phyloP scores from a whole-genome alignment of 1,140 invertebrate species.

The Drosophila teissieri region DNA sequence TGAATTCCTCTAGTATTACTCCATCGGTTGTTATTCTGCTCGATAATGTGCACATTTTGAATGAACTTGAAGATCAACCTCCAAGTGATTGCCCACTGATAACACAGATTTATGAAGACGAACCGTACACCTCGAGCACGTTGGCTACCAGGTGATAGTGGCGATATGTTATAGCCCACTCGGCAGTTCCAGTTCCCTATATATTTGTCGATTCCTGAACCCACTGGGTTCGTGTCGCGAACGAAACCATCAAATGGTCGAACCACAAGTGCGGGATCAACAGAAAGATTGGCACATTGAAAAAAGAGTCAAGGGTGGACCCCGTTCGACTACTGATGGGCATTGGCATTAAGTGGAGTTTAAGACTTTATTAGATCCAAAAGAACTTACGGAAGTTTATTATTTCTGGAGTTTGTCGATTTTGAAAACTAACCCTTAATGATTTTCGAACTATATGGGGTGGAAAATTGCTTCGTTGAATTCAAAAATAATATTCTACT shows the following conservation, averaged over 20 bases:
- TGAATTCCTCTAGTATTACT: not conserved
- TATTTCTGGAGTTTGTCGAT: too few species aligned
- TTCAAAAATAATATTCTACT: not conserved
- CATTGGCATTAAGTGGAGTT: not conserved
- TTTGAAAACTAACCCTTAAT: too few species aligned
- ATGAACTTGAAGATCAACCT: conserved; percentile 12
- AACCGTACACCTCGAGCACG: not conserved
- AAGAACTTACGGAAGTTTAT: not conserved
- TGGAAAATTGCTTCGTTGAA: not conserved
- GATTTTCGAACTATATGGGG: too few species aligned
- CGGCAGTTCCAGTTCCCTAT: conserved; percentile 34
- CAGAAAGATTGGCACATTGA: conserved; percentile 44
- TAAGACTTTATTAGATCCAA: too few species aligned
- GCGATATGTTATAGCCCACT: conserved; percentile 28
- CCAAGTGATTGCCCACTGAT: conserved; percentile 5
- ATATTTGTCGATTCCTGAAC: conserved; percentile 70
- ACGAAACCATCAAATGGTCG: conserved; percentile 66
- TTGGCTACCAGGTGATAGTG: conserved; percentile 20
- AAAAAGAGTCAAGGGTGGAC: conserved; percentile 57
- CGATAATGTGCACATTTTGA: not conserved
- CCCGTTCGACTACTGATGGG: conserved; percentile 41
- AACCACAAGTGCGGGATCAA: conserved; percentile 70
- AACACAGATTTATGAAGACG: not conserved
- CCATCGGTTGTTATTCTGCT: not conserved
- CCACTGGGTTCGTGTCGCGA: conserved; percentile 67